Base-by-base conservation (phyloP, 2,113 vertebrate species). In the Nibea albiflora region DNA sequence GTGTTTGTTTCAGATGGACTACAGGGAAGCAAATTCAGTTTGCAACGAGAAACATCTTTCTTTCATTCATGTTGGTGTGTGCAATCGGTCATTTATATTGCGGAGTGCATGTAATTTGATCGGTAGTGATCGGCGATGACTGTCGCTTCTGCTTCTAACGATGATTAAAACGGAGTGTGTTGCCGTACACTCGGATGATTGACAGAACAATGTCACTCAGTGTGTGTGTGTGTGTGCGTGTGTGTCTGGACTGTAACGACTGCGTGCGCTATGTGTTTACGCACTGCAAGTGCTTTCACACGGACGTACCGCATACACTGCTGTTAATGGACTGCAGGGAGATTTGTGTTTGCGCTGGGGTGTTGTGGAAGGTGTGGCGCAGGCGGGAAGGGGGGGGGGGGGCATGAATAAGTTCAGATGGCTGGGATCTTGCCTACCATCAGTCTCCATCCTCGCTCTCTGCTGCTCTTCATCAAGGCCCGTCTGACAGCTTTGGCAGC, bases 401-500 rank as follows among this genome's bases (percentile, higher is more conserved):
- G 70, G 61, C 47, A 67, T 73, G 87, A 83, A 92, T 73, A 72
- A 78, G 75, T 83, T 86, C 71, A 78, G 79, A 88, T 88, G 84
- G 54, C 67, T 75, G 58, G 76, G 85, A 81, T 85, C 65, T 71
- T 49, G 47, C 65, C 50, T 70, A 62, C 58, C 66, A 68, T 88
- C 67, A 8, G n/a, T 28, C 68, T 53, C 57, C 54, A 47, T 58
- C 53, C 46, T 62, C 39, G 53, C 69, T 73, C 54, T 44, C 64
- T 65, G 69, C 61, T 66, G 42, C 17, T 56, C 83, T 71, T 78
- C 81, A 65, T 86, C 80, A 60, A 81, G 80, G 73, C 71, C 60
- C 16, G 69, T 82, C 81, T 83, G 92, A 92, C 91, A 88, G 89
- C 89, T 88, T 74, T 91, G 91, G 88, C 90, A 88, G 87, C 81